Evolutionary conservation across 2,797 vertebrate species (phyloP).

Genomic region (Syngnathus rostellatus): DNA sequence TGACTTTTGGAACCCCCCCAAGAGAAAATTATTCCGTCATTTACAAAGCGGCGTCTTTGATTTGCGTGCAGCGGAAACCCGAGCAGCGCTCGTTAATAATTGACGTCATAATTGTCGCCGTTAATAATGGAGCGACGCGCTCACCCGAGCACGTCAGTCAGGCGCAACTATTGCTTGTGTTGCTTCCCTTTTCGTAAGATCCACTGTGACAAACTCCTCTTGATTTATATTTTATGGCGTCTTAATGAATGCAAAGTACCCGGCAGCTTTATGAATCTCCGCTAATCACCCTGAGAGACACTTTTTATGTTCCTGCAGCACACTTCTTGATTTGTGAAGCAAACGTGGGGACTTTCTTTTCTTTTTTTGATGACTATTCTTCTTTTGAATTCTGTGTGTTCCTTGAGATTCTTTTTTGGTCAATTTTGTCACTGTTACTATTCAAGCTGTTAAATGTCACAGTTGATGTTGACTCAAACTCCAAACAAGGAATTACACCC

Average conservation of each 20-base stretch:
- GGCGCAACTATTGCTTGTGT: background rate
- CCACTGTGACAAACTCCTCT: slow-evolving; percentile 7
- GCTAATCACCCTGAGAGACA: slow-evolving; percentile 1
- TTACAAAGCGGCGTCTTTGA: background rate
- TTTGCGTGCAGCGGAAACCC: background rate
- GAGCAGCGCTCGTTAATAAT: slow-evolving; percentile 1
- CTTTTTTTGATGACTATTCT: background rate
- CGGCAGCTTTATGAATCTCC: slow-evolving; percentile 7
- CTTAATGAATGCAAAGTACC: slow-evolving; percentile 7
- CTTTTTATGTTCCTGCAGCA: slow-evolving; percentile 4
- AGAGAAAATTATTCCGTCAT: background rate
- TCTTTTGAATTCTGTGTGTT: background rate
- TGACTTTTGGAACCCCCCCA: background rate
- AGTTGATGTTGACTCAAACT: too few species aligned
- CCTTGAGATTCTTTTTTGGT: background rate
- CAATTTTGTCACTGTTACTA: background rate
- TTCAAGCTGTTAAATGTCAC: background rate
- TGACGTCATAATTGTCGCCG: background rate
- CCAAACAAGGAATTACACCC: too few species aligned
- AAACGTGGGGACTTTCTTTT: background rate
- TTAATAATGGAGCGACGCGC: slow-evolving; percentile 6
- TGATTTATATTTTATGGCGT: slow-evolving; percentile 7
- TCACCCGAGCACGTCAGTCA: slow-evolving; percentile 1
- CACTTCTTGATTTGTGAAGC: background rate
- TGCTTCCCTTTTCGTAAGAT: background rate